These are phyloP conservation scores for Calliscelio sp. DNA, from an alignment of 2,888 invertebrate species.

Conservation along the genomic window DNA sequence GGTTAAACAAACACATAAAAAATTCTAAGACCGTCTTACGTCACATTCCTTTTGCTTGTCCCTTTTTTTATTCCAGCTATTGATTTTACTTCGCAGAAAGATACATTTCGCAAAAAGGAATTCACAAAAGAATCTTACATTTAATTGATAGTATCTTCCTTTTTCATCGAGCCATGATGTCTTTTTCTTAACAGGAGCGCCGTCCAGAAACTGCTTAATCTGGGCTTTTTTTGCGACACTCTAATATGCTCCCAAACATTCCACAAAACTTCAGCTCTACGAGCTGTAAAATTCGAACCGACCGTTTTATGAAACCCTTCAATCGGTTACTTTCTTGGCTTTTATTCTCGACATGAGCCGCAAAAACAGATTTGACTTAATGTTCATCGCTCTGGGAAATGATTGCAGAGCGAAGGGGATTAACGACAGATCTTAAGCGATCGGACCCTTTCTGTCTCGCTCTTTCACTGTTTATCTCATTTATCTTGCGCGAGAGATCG, in stretches of 20 bases:
- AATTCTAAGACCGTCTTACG: conserved; percentile 15
- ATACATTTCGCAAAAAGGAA: not conserved
- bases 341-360: conserved; percentile 44
- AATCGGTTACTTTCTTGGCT: conserved; percentile 39
- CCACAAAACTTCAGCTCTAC: conserved; percentile 20
- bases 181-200: not conserved
- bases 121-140: not conserved
- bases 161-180: not conserved
- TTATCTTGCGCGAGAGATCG: conserved; percentile 61
- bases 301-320: conserved; percentile 49
- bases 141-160: conserved; percentile 3
- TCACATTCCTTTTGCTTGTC: conserved; percentile 49
- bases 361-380: conserved; percentile 65
- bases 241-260: conserved; percentile 7
- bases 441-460: conserved; percentile 58
- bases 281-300: conserved; percentile 40
- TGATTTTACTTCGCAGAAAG: not conserved
- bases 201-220: conserved; percentile 11
- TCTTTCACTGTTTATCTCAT: conserved; percentile 66
- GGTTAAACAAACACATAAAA: conserved; percentile 21
- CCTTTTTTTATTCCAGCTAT: not conserved
- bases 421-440: conserved; percentile 65
- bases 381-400: conserved; percentile 46
- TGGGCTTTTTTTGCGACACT: not conserved
- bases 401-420: conserved; percentile 41